phyloP scores from a whole-genome alignment of 2,797 vertebrate genomes.

The Sebastes hubbsi region DNA sequence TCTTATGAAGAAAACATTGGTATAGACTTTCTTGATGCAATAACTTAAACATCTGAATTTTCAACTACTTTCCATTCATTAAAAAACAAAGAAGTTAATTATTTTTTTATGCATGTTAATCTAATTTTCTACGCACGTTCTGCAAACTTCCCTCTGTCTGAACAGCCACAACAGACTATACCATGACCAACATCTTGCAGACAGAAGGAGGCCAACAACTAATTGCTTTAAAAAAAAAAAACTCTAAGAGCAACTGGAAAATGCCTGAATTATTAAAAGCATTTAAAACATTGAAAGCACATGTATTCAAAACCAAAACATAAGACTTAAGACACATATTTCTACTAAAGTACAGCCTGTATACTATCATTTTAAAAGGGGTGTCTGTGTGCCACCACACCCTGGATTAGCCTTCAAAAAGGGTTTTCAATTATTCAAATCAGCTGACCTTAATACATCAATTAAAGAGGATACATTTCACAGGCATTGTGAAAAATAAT shows the following conservation, averaged over 20 bases:
- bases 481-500: constrained; percentile 63
- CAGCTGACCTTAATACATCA: constrained; percentile 67
- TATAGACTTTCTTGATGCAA: not conserved
- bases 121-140: not conserved
- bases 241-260: not conserved
- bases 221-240: not conserved
- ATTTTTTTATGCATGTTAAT: not conserved
- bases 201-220: not conserved
- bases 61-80: too few species aligned
- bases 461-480: constrained; percentile 73
- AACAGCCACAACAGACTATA: not conserved
- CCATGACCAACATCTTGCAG: not conserved
- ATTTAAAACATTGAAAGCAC: not conserved
- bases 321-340: not conserved
- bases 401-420: constrained; percentile 49
- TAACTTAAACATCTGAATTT: not conserved
- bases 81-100: not conserved
- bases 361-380: not conserved
- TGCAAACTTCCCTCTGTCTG: not conserved
- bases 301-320: not conserved
- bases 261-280: not conserved
- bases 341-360: not conserved
- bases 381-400: constrained; percentile 32
- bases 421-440: constrained; percentile 79
- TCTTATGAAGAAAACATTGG: not conserved